A percentile compares a stretch with the other conserved stretches of the same genome.
These are phyloP conservation scores for Physella acuta DNA, from an alignment of 1,140 invertebrate species.

Conservation along the genomic window DNA sequence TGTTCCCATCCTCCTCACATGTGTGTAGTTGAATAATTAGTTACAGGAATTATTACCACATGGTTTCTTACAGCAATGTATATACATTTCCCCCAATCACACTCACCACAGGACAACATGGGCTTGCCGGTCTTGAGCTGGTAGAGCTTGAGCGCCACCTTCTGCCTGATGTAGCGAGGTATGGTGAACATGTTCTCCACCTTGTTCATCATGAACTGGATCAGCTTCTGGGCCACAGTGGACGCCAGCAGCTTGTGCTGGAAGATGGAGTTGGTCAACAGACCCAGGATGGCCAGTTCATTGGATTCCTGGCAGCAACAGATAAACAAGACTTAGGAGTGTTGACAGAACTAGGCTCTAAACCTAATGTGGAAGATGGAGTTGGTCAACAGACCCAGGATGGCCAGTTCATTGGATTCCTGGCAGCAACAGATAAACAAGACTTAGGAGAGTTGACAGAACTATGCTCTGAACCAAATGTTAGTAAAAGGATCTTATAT, in stretches of 20 bases:
- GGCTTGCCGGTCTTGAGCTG: constrained; percentile 41
- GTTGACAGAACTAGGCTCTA: neutral
- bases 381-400: constrained; percentile 39
- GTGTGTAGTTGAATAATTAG: too few relatives aligned
- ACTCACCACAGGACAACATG: constrained; percentile 37
- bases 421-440: constrained; percentile 24
- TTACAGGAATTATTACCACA: too few relatives aligned
- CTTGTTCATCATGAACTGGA: constrained; percentile 56
- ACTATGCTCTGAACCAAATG: neutral
- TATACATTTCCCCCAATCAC: too few relatives aligned
- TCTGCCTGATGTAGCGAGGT: constrained; percentile 47
- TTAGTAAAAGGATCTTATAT: too few relatives aligned
- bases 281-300: constrained; percentile 34
- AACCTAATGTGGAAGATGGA: constrained; percentile 36
- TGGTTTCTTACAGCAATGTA: too few relatives aligned
- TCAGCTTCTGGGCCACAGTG: constrained; percentile 43
- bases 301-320: constrained; percentile 39
- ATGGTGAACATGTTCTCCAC: constrained; percentile 46
- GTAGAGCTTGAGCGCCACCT: constrained; percentile 43
- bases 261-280: constrained; percentile 43
- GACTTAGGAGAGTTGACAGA: neutral
- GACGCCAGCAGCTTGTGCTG: constrained; percentile 45
- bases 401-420: constrained; percentile 40
- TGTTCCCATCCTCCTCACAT: too few relatives aligned
- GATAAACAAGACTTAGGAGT: neutral